These are phyloP conservation scores for Cladopsammia gracilis DNA, from an alignment of 64 coral and sea anemone species.

Conservation along the genomic window DNA sequence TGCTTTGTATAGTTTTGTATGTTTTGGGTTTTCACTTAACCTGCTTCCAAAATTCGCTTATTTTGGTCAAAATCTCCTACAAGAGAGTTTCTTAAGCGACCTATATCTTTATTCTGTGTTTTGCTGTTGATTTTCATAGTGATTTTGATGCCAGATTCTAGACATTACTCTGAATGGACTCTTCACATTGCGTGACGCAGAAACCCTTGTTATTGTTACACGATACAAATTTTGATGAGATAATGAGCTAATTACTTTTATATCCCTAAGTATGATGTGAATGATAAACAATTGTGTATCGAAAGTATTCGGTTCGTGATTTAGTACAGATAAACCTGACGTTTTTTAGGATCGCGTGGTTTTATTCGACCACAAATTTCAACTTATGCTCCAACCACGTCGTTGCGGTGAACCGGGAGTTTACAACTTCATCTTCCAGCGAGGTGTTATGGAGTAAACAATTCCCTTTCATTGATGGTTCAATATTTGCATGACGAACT, in stretches of 20 bases:
- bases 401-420: not conserved
- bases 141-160: slow-evolving; percentile 11
- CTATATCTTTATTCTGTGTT: not conserved
- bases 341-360: not conserved
- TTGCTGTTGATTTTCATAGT: not conserved
- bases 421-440: not conserved
- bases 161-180: not conserved
- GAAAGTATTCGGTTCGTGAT: not conserved
- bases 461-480: not conserved
- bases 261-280: slow-evolving; percentile 22
- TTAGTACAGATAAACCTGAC: not conserved
- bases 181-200: not conserved
- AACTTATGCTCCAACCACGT: not conserved
- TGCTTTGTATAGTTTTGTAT: not conserved
- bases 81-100: not conserved
- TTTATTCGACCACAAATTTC: not conserved
- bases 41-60: not conserved
- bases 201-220: not conserved
- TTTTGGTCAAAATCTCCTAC: not conserved
- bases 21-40: not conserved
- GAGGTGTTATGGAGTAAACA: not conserved
- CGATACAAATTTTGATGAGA: not conserved
- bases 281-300: slow-evolving; percentile 15
- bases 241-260: slow-evolving; percentile 14
- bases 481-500: slow-evolving; percentile 19